Base-by-base conservation (phyloP, 2,888 invertebrate genomes). In the Isoperla grammatica region DNA sequence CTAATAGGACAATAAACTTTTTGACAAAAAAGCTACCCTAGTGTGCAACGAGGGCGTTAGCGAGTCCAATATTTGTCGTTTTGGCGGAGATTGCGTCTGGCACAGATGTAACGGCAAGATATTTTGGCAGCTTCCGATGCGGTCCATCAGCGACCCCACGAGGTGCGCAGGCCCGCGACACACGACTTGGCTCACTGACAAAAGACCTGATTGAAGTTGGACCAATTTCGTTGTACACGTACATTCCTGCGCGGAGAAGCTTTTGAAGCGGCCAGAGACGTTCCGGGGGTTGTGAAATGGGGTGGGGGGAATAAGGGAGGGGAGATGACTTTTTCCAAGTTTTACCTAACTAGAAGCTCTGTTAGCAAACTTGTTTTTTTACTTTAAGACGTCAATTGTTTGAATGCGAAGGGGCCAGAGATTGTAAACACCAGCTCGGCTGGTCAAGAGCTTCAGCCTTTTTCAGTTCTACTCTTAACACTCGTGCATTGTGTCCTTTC, bases 131-230 rank as follows among this genome's bases (percentile, higher is more conserved):
- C 59, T 17, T 55, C 55, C 48, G 39, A 39, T 13, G 43, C 22
- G 59, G 59, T 59, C 59, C 59, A 59, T 59, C 59, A 11, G 15
- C 45, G 3, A 46, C 46, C 22, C 46, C 46, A 19, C 13, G 2
- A 46, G 46, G 46, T 20, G 20, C 2, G 12, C 3, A 12, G 5
- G 12, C n/a, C 40, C 13, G 23, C n/a, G 49, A 49, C 49, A 49
- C 40, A 23, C 23, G 55, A 56, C 48, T 59, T 59, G 59, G 59
- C 59, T 46, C 48, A n/a, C 40, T 55, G 59, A 59, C 59, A 59
- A 59, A 56, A 59, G 55, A 40, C 59, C 46, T 59, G 59, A 59
- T 59, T 55, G 59, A 59, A 59, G 56, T 49, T 49, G 49, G 49
- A 29, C 49, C 49, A 49, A 49, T 49, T 49, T 49, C 49, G 29